Evolutionary conservation across 2,888 invertebrate genomes (phyloP).

Genomic region (Dendrolimus pini): DNA sequence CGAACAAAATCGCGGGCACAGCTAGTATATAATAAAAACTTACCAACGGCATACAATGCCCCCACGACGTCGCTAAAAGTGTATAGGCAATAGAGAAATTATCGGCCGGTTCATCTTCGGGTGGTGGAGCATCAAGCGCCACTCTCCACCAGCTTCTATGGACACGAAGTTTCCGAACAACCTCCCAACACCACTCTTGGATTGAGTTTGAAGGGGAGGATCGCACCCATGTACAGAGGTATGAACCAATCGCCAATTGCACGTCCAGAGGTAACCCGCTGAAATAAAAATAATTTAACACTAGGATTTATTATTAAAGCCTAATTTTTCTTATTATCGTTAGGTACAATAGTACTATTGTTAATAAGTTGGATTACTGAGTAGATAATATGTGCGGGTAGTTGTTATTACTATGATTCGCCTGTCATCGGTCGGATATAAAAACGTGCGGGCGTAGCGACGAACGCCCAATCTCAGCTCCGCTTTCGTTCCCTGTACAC

Average conservation of each 20-base stretch:
- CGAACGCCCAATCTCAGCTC: no score
- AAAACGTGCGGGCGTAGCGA: no score
- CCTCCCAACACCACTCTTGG: constrained; percentile 50
- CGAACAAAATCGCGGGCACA: no score
- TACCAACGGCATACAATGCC: constrained; percentile 62
- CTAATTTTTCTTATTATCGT: no score
- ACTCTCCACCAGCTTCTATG: constrained; percentile 47
- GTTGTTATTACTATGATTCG: no score
- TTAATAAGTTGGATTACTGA: no score
- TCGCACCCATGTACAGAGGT: constrained; percentile 31
- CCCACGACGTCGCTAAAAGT: constrained; percentile 50
- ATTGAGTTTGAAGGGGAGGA: constrained; percentile 3
- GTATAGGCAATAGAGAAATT: constrained; percentile 37
- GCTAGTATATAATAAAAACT: constrained; percentile 11
- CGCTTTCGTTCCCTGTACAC: no score
- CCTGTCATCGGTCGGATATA: no score
- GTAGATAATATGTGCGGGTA: no score
- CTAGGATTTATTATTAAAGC: no score
- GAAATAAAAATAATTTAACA: constrained; percentile 6
- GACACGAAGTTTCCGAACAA: constrained; percentile 36
- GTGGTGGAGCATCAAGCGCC: constrained; percentile 33
- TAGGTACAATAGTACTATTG: no score
- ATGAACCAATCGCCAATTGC: constrained; percentile 41
- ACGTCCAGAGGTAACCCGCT: constrained; percentile 52
- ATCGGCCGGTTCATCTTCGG: constrained; percentile 20